phyloP scores from a whole-genome alignment of 2,888 invertebrate species.

The Sclerodermus sp. region DNA sequence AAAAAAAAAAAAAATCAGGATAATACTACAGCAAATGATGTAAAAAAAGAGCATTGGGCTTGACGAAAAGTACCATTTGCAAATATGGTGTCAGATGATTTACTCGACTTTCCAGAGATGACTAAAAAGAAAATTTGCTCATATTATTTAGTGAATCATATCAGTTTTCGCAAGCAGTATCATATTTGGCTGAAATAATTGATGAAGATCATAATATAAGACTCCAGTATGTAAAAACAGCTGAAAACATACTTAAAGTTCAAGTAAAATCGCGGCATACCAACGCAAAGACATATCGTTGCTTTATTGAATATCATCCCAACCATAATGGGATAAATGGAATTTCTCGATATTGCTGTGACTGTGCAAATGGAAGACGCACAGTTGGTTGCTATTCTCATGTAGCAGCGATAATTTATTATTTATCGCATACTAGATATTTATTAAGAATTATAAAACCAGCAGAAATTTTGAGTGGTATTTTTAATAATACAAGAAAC shows the following conservation, averaged over 20 bases:
- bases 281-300: not conserved
- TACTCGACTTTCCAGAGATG: constrained; percentile 23
- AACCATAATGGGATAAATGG: not conserved
- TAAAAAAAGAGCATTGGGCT: constrained; percentile 11
- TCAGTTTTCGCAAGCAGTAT: constrained; percentile 25
- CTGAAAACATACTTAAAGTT: not conserved
- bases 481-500: not conserved
- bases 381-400: not conserved
- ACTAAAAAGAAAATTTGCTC: constrained; percentile 19
- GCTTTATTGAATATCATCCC: not conserved
- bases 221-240: not conserved
- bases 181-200: constrained; percentile 25
- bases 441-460: constrained; percentile 2
- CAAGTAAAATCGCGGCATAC: not conserved
- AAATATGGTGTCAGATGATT: constrained; percentile 9
- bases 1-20: constrained; percentile 1
- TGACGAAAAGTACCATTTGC: constrained; percentile 19
- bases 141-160: constrained; percentile 25
- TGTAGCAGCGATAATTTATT: constrained; percentile 3
- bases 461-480: not conserved
- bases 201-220: constrained; percentile 2
- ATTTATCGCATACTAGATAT: not conserved
- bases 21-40: constrained; percentile 16
- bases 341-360: constrained; percentile 22
- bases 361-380: constrained; percentile 9